A percentile compares a stretch with the other conserved stretches of the same genome.
phyloP scores from a whole-genome alignment of 2,888 invertebrate species.

The Lysandra coridon region DNA sequence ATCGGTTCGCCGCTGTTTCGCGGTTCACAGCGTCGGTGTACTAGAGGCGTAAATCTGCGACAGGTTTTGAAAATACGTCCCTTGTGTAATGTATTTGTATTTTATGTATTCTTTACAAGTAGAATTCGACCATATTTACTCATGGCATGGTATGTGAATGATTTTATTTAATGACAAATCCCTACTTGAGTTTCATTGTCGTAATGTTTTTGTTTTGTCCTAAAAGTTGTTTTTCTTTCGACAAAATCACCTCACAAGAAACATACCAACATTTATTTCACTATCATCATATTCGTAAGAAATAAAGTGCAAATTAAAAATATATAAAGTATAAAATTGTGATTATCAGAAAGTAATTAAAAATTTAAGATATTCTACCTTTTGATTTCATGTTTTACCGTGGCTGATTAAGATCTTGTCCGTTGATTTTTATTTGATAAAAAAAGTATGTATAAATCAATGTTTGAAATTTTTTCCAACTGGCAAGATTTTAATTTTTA shows the following conservation, averaged over 20 bases:
- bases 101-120: conserved; percentile 10
- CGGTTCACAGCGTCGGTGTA: too few relatives aligned
- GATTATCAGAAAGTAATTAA: background rate
- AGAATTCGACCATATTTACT: background rate
- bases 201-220: background rate
- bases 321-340: background rate
- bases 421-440: background rate
- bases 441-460: background rate
- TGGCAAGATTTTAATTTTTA: background rate
- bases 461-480: background rate
- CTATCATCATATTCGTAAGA: background rate
- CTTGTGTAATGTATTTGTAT: background rate
- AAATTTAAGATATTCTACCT: background rate
- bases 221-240: background rate
- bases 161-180: conserved; percentile 9
- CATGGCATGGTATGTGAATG: conserved; percentile 22
- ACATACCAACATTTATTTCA: background rate
- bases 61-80: too few relatives aligned
- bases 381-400: background rate
- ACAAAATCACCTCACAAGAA: conserved; percentile 8
- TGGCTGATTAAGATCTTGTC: background rate
- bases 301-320: background rate
- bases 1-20: too few relatives aligned
- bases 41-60: too few relatives aligned
- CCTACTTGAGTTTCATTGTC: background rate